Evolutionary conservation across 1,140 invertebrate species (phyloP).

Genomic region (Periplaneta americana): DNA sequence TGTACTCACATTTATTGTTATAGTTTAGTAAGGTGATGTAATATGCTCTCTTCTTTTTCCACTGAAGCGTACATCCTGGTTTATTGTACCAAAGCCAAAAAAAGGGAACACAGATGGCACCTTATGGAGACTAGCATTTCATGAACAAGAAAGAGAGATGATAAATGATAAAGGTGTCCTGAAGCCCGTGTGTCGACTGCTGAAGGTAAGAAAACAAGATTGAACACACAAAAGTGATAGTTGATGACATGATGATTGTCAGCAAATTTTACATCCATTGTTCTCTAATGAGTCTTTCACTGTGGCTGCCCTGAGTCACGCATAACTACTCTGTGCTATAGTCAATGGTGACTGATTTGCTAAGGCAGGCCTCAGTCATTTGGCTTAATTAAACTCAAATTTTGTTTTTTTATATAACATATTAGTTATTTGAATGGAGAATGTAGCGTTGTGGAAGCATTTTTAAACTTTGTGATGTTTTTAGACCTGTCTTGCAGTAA

Average conservation of each 20-base stretch:
- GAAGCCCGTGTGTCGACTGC: not conserved
- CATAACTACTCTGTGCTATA: not conserved
- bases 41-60: too few species aligned
- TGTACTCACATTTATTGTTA: too few species aligned
- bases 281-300: not conserved
- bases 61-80: not conserved
- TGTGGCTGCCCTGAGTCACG: not conserved
- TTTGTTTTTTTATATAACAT: too few species aligned
- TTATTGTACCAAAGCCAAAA: not conserved
- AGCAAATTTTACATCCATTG: not conserved
- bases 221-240: too few species aligned
- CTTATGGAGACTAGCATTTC: slow-evolving; percentile 4
- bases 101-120: not conserved
- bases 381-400: too few species aligned
- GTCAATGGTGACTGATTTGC: not conserved
- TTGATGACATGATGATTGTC: not conserved
- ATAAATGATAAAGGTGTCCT: not conserved
- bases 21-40: too few species aligned
- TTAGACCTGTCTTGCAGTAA: too few species aligned
- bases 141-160: not conserved
- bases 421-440: too few species aligned
- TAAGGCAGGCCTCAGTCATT: not conserved
- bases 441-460: too few species aligned
- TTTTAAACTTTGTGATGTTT: too few species aligned
- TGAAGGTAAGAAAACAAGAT: slow-evolving; percentile 4